Evolutionary conservation across 2,888 invertebrate genomes (phyloP), one percentile per base, ranked within the genome.

Genomic region (Lamellibrachia columna): DNA sequence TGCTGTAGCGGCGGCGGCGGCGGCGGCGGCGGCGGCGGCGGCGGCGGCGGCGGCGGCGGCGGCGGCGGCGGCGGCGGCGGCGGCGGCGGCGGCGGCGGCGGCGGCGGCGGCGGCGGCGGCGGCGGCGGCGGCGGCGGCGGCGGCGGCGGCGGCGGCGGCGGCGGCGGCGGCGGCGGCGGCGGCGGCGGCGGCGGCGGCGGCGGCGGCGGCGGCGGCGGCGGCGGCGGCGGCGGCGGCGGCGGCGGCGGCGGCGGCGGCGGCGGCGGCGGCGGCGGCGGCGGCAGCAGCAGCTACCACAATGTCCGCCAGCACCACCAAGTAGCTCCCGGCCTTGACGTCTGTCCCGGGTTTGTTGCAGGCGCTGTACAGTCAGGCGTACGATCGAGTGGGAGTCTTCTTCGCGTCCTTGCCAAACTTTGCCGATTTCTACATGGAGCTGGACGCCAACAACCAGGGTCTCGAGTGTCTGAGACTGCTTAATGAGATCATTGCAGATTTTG

Each of bases 321-420:
- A 8, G 15, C 58, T 15, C 8, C 58, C 15, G 58, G 11, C 58
- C 58, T 3, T 75, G 75, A 6, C 75, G 75, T 75, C 3, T 75
- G 75, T 75, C n/a, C 95, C 97, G 98, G 98, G 75, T 75, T 3
- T 75, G 75, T 75, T 75, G 95, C 97, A 98, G 98, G 98, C 98
- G 97, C 97, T 99, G 95, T 99, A 99, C 97, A 98, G 98, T 97
- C 98, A 98, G 97, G 98, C 98, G 96, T 99, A 99, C 97, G 98
- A 98, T 95, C 98, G 98, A 95, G 98, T 98, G 92, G 98, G 98
- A 92, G 98, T 99, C 53, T 98, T 98, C 94, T 99, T 99, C 97
- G 98, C 98, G 53, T 98, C 98, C 93, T 98, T 99, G 96, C 98
- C 98, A 95, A 99, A 98, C 97, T 99, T 98, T 97, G 98, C 98